Conservation (phyloP, 30 jellyfish, hydroid and myxozoan species). For the Aurelia coerulea region DNA sequence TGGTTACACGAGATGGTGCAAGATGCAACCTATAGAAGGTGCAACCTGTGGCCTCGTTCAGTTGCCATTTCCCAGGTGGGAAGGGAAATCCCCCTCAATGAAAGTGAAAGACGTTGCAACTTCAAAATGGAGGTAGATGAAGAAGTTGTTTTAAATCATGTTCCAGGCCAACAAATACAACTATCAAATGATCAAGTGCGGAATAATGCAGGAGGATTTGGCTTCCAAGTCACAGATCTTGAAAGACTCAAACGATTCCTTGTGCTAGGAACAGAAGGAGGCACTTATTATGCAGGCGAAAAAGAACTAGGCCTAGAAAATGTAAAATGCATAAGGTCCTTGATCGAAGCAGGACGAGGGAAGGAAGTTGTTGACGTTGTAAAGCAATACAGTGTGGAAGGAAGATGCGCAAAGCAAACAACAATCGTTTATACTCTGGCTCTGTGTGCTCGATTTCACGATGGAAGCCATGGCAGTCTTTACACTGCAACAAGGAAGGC, state of each 20-base stretch:
- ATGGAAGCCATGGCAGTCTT: slow-evolving; percentile 1
- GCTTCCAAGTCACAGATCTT: slow-evolving; percentile 35
- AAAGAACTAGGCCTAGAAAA: slow-evolving; percentile 29
- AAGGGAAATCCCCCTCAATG: too few species aligned
- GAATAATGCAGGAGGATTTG: slow-evolving; percentile 74
- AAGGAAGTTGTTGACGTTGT: slow-evolving; percentile 41
- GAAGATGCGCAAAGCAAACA: slow-evolving; percentile 66
- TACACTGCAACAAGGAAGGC: slow-evolving; percentile 21
- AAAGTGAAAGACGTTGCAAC: too few species aligned
- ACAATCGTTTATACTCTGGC: slow-evolving; percentile 58
- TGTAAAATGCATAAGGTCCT: slow-evolving; percentile 13
- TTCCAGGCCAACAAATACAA: slow-evolving; percentile 28
- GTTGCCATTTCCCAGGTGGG: too few species aligned
- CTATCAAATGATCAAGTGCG: slow-evolving; percentile 11
- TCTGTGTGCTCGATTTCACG: slow-evolving; percentile 50
- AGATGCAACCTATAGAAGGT: too few species aligned
- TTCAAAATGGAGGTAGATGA: background rate
- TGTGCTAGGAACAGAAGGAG: slow-evolving; percentile 72
- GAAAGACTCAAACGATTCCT: slow-evolving; percentile 61
- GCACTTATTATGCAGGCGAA: slow-evolving; percentile 56
- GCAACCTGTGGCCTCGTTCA: too few species aligned
- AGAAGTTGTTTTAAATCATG: background rate
- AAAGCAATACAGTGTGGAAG: slow-evolving; percentile 50
- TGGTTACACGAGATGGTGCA: too few species aligned
- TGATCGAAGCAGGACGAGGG: slow-evolving; percentile 44